These are phyloP conservation scores for Noctua comes DNA, from an alignment of 2,888 invertebrate genomes.

Conservation along the genomic window DNA sequence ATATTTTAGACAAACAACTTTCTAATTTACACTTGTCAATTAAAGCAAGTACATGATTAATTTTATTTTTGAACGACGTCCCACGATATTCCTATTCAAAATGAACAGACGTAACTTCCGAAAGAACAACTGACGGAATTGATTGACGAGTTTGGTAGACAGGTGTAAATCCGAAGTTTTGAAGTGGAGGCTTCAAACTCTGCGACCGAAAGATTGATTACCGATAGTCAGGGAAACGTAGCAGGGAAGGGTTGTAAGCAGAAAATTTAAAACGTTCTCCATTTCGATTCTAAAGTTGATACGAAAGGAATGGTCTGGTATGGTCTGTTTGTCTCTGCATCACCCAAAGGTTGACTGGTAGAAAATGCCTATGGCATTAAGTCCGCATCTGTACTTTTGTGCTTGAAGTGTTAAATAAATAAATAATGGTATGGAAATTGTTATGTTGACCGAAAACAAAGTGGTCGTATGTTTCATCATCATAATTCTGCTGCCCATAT, in stretches of 20 bases:
- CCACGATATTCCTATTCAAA: neutral
- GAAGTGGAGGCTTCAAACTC: constrained; percentile 35
- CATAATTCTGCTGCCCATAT: no score
- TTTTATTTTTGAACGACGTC: neutral
- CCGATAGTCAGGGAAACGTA: neutral
- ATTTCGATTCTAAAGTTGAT: neutral
- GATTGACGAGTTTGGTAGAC: constrained; percentile 37
- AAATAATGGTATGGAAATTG: neutral
- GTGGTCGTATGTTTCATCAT: neutral
- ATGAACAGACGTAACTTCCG: constrained; percentile 8
- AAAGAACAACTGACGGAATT: constrained; percentile 6
- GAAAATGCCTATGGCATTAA: no score
- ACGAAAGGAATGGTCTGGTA: neutral
- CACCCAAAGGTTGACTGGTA: no score
- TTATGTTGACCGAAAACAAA: neutral
- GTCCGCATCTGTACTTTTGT: no score
- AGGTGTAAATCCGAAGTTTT: constrained; percentile 50
- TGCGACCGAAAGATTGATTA: constrained; percentile 33
- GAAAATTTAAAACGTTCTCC: neutral
- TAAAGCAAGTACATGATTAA: neutral
- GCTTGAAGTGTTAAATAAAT: no score
- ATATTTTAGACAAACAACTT: neutral
- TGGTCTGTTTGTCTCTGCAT: no score
- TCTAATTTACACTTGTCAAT: neutral
- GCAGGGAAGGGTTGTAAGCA: constrained; percentile 3